Percentiles rank a stretch among this genome's conserved stretches.
Evolutionary conservation across 2,797 vertebrate genomes (phyloP).

Genomic region (Poeciliopsis presidionis): DNA sequence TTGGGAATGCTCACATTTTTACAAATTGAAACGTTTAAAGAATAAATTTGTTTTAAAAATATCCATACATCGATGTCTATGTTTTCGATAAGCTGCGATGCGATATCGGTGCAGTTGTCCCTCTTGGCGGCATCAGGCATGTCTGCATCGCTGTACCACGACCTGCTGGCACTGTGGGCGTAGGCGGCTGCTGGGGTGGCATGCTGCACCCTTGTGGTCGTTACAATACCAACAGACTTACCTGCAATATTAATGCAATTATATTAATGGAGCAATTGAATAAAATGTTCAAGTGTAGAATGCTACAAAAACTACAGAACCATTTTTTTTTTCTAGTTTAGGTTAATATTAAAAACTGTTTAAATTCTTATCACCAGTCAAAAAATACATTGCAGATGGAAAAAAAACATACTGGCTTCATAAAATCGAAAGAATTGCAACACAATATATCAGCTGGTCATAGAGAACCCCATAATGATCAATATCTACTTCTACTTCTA

Average conservation of each 20-base stretch:
- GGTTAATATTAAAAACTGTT: not conserved
- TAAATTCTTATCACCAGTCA: not conserved
- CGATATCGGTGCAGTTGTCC: constrained; percentile 78
- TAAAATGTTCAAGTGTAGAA: not conserved
- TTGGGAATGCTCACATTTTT: constrained; percentile 9
- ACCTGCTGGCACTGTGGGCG: constrained; percentile 82
- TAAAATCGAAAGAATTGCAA: not conserved
- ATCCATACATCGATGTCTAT: constrained; percentile 73
- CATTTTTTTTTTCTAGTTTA: not conserved
- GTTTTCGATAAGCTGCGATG: constrained; percentile 79
- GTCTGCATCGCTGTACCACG: constrained; percentile 82
- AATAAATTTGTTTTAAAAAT: not conserved
- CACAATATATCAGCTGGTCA: not conserved
- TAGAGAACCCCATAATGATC: not conserved
- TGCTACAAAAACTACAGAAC: not conserved
- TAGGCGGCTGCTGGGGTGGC: constrained; percentile 80
- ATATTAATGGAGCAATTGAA: not conserved
- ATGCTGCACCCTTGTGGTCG: constrained; percentile 82
- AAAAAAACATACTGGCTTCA: not conserved
- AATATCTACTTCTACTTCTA: not conserved
- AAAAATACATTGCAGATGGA: not conserved
- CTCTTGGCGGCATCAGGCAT: constrained; percentile 67
- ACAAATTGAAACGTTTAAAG: not conserved
- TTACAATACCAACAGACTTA: constrained; percentile 84
- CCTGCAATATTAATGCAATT: constrained; percentile 53